These are phyloP conservation scores for Hippocampus barbouri DNA, from an alignment of 2,113 vertebrate genomes.

Conservation along the genomic window DNA sequence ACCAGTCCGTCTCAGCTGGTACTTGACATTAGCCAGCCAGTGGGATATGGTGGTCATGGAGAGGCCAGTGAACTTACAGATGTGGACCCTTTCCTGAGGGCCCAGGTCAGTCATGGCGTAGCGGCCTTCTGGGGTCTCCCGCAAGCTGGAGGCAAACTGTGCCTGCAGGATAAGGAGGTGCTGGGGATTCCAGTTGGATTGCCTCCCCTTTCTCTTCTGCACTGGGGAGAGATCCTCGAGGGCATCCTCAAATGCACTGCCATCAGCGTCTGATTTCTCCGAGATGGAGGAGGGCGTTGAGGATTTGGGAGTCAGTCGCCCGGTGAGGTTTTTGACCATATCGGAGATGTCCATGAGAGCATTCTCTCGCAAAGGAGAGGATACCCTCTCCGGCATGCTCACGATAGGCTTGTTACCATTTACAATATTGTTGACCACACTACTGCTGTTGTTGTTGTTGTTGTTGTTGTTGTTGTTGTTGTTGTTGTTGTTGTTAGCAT, in stretches of 20 bases:
- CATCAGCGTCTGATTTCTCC: conserved; percentile 94
- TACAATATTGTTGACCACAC: conserved; percentile 50
- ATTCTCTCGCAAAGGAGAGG: conserved; percentile 86
- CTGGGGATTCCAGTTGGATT: conserved; percentile 99
- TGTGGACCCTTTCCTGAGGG: conserved; percentile 97
- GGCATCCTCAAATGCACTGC: conserved; percentile 93
- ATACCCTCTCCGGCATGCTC: conserved; percentile 77
- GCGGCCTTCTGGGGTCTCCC: conserved; percentile 92
- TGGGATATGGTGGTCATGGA: conserved; percentile 99
- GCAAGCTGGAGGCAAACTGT: conserved; percentile 94
- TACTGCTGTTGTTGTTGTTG: conserved; percentile 51
- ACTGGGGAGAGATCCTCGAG: conserved; percentile 92
- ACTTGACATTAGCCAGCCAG: conserved; percentile 99
- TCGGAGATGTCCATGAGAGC: conserved; percentile 98
- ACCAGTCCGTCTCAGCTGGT: conserved; percentile 97
- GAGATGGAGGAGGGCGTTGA: conserved; percentile 94
- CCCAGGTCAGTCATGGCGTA: conserved; percentile 98
- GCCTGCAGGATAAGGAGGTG: conserved; percentile 98
- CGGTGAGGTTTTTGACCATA: conserved; percentile 98
- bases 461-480: conserved; percentile 55
- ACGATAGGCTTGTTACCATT: conserved; percentile 75
- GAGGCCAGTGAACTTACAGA: conserved; percentile 99
- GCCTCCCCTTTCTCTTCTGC: conserved; percentile 95
- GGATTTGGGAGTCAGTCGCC: conserved; percentile 95
- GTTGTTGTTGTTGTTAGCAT: conserved; percentile 75